A percentile compares a stretch with the other conserved stretches of the same genome.
phyloP scores from a whole-genome alignment of 2,797 vertebrate genomes.

The Malurus splendens region DNA sequence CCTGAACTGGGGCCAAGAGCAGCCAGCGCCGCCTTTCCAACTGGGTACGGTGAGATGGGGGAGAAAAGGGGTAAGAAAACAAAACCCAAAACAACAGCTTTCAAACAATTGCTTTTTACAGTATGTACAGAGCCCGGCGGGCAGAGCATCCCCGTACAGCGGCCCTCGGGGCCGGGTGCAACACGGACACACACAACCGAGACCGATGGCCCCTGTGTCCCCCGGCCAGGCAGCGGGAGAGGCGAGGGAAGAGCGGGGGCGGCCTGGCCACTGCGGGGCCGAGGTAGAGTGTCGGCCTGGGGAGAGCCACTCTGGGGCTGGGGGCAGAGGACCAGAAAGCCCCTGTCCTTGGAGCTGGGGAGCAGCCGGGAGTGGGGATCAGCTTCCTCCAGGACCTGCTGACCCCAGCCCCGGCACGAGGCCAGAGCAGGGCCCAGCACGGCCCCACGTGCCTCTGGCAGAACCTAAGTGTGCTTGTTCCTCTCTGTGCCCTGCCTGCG shows the following conservation, averaged over 20 bases:
- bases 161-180: slow-evolving; percentile 31
- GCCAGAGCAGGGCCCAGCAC: accelerated
- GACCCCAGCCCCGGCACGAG: neutral
- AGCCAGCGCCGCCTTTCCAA: neutral
- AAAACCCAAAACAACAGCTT: slow-evolving; percentile 62
- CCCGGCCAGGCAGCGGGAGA: neutral
- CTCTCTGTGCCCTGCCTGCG: neutral
- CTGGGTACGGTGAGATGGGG: neutral
- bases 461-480: slow-evolving; percentile 11
- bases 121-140: slow-evolving; percentile 70
- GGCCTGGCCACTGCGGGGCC: neutral
- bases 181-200: slow-evolving; percentile 30
- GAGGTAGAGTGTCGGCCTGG: neutral
- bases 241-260: neutral
- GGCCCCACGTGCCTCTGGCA: neutral
- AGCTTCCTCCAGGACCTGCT: neutral
- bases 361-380: neutral
- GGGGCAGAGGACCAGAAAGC: slow-evolving; percentile 52
- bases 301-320: neutral
- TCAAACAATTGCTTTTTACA: slow-evolving; percentile 75
- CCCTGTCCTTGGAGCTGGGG: slow-evolving; percentile 2
- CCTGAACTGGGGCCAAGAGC: accelerated
- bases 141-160: slow-evolving; percentile 54
- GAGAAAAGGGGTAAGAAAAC: slow-evolving; percentile 47
- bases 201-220: neutral